Conservation (phyloP, 2,113 vertebrate species). For the Otus sunia region DNA sequence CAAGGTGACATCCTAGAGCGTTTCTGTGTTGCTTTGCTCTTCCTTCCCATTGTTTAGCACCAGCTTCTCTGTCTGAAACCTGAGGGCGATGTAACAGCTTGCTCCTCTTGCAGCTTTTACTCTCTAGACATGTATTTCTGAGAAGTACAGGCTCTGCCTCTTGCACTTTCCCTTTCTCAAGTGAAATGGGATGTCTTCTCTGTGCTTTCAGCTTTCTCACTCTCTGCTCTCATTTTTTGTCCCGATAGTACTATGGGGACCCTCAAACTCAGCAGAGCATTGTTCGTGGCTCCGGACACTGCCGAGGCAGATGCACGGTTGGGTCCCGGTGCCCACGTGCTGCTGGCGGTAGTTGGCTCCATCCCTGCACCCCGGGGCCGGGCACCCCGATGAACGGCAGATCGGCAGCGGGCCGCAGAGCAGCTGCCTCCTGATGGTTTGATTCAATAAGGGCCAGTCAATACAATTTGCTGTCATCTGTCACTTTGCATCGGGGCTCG, state of each 20-base stretch:
- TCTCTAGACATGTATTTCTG: neutral
- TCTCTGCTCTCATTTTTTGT: neutral
- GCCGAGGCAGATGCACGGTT: neutral
- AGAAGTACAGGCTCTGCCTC: neutral
- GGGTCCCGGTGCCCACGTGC: neutral
- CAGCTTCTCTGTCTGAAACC: neutral
- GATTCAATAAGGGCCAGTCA: neutral
- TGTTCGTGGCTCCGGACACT: accelerated
- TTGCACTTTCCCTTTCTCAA: neutral
- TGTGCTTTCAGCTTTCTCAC: neutral
- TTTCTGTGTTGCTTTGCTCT: neutral
- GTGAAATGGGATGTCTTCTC: neutral
- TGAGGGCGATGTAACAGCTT: neutral
- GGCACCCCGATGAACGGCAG: neutral
- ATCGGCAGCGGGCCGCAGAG: neutral
- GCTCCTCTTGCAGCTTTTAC: neutral
- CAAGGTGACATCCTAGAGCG: neutral
- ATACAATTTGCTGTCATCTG: neutral
- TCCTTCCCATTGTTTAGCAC: neutral
- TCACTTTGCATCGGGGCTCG: neutral
- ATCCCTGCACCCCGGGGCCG: neutral
- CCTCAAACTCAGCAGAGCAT: accelerated
- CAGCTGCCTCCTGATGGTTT: neutral
- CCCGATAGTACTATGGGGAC: neutral
- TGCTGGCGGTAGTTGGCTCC: neutral